Evolutionary conservation across 2,888 invertebrate genomes (phyloP), one percentile per base, ranked within the genome.

Genomic region (Aproaerema taeniolella): DNA sequence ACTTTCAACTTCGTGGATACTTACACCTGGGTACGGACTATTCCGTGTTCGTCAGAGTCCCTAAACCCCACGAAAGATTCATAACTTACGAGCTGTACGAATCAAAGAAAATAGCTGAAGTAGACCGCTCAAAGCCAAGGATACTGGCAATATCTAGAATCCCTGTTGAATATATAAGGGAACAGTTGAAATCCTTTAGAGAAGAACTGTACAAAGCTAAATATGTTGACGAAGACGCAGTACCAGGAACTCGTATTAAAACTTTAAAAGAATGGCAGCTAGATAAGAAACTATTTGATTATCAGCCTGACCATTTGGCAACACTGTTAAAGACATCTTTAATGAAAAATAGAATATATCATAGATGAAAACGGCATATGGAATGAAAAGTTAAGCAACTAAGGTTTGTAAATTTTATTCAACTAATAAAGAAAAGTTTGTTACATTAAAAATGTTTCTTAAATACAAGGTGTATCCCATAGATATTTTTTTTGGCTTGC

Each of bases 231-330:
- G 51, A 61, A 2, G 67, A 70, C 34, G 49, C 65, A 1, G 58
- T 85, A 1, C 85, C 85, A 0, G 85, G 85, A 1, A 77, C 74
- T 1, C 58, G 63, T 46, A 70, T 81, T n/a, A 65, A 61, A 40
- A 79, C 76, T 0, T 38, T 83, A 25, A 64, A 78, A 30, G 85
- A 85, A 50, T 83, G 85, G 85, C 85, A 83, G 49, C 74, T 85
- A 46, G 63, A 68, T 2, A 62, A 54, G 34, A 29, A 28, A 16
- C 9, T 36, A 2, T 11, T 25, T 25, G 25, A 20, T 4, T 6
- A 4, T 7, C 20, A 20, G 20, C 20, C 20, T 4, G n/a, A n/a
- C n/a, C n/a, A n/a, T n/a, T n/a, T n/a, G n/a, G n/a, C n/a, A n/a
- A n/a, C n/a, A n/a, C n/a, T n/a, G n/a, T n/a, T n/a, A n/a, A n/a